Conservation (phyloP, 2,888 invertebrate genomes). For the Thecophora atra region DNA sequence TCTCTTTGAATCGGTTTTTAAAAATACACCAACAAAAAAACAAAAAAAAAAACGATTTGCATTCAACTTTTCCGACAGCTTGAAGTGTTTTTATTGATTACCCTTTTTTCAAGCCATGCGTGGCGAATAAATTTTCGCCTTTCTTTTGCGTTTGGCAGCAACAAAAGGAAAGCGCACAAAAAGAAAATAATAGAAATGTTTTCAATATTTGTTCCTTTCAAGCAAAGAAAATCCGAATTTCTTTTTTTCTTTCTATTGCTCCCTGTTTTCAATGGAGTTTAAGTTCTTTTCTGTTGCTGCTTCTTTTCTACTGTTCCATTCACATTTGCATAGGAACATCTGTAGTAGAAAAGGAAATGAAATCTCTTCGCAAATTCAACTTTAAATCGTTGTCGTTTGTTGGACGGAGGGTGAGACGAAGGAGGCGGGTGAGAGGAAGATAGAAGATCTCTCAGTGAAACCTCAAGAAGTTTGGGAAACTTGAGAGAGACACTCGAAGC, state of each 20-base stretch:
- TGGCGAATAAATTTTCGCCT: constrained; percentile 19
- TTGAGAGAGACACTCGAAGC: too few species aligned
- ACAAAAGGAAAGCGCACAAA: too few species aligned
- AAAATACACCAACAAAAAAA: not conserved
- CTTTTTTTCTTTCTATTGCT: not conserved
- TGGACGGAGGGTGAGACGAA: too few species aligned
- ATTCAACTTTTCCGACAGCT: constrained; percentile 18
- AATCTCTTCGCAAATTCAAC: constrained; percentile 31
- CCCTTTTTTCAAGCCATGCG: constrained; percentile 23
- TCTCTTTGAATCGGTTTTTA: not conserved
- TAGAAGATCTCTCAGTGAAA: too few species aligned
- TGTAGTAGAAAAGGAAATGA: constrained; percentile 36
- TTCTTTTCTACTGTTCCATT: not conserved
- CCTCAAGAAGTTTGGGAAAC: too few species aligned
- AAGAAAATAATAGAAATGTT: too few species aligned
- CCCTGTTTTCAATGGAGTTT: not conserved
- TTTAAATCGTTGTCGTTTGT: not conserved
- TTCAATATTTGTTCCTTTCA: constrained; percentile 12
- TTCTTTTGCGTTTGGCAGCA: too few species aligned
- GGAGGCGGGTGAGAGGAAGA: too few species aligned
- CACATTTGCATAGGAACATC: constrained; percentile 40
- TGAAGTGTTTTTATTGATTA: constrained; percentile 31
- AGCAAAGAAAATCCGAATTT: constrained; percentile 17
- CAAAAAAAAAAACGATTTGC: constrained; percentile 22
- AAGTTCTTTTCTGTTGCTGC: not conserved